Evolutionary conservation across 2,113 vertebrate genomes (phyloP).

Genomic region (Carlito syrichta): DNA sequence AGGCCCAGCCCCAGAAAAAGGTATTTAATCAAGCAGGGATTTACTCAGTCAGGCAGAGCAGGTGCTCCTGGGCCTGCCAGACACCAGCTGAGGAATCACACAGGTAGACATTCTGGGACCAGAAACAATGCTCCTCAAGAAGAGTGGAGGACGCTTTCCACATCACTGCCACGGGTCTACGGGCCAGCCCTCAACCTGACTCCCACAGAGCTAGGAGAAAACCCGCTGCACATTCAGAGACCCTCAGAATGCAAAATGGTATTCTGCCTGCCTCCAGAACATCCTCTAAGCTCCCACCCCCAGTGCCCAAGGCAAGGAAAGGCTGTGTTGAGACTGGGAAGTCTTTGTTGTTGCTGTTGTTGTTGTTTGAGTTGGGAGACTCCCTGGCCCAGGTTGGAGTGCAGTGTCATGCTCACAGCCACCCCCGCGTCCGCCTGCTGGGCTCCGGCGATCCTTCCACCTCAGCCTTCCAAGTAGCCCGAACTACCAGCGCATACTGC

Average conservation of each 20-base stretch:
- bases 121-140: not conserved
- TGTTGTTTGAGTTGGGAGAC: too few relatives aligned
- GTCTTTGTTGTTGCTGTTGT: too few relatives aligned
- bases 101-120: not conserved
- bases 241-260: not conserved
- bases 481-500: too few relatives aligned
- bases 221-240: not conserved
- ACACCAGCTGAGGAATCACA: not conserved
- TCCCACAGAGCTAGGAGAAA: not conserved
- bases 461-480: too few relatives aligned
- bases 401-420: too few relatives aligned
- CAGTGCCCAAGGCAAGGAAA: not conserved
- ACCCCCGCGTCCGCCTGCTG: too few relatives aligned
- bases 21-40: not conserved
- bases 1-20: not conserved
- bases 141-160: not conserved
- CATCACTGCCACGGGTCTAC: accelerated
- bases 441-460: too few relatives aligned
- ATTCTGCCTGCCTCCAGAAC: not conserved
- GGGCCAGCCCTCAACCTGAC: not conserved
- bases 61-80: not conserved
- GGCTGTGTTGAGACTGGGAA: not conserved
- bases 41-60: not conserved
- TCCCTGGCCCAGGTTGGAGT: too few relatives aligned
- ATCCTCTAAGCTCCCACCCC: not conserved